These are phyloP conservation scores for Artemisiospiza belli DNA, from an alignment of 2,113 vertebrate genomes.

Conservation along the genomic window DNA sequence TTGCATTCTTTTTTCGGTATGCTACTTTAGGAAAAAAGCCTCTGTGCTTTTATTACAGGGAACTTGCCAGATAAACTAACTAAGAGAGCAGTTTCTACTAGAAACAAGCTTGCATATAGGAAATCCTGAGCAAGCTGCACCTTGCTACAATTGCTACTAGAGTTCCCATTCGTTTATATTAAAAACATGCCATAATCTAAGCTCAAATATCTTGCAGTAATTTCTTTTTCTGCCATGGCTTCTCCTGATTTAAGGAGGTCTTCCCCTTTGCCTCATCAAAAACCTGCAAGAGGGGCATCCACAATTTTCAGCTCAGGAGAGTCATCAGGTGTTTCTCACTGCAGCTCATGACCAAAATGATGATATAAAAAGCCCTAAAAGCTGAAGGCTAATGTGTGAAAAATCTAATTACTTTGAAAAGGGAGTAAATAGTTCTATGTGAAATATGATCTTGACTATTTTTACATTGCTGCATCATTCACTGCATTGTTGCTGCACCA, in stretches of 20 bases:
- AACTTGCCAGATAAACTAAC: not conserved
- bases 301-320: not conserved
- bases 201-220: not conserved
- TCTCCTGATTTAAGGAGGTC: not conserved
- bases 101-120: not conserved
- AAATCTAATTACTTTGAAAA: not conserved
- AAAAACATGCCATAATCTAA: not conserved
- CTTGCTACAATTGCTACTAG: not conserved
- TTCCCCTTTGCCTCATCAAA: not conserved
- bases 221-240: not conserved
- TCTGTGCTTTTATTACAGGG: not conserved
- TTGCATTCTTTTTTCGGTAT: not conserved
- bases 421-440: not conserved
- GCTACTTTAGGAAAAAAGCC: not conserved
- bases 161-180: not conserved
- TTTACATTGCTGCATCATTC: not conserved
- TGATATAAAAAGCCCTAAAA: not conserved
- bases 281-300: not conserved
- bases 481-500: not conserved
- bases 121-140: not conserved
- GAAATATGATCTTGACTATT: not conserved
- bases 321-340: not conserved
- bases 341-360: not conserved
- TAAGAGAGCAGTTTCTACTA: not conserved
- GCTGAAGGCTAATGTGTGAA: not conserved